These are phyloP conservation scores for Larimichthys crocea DNA, from an alignment of 2,113 vertebrate species.

Conservation along the genomic window DNA sequence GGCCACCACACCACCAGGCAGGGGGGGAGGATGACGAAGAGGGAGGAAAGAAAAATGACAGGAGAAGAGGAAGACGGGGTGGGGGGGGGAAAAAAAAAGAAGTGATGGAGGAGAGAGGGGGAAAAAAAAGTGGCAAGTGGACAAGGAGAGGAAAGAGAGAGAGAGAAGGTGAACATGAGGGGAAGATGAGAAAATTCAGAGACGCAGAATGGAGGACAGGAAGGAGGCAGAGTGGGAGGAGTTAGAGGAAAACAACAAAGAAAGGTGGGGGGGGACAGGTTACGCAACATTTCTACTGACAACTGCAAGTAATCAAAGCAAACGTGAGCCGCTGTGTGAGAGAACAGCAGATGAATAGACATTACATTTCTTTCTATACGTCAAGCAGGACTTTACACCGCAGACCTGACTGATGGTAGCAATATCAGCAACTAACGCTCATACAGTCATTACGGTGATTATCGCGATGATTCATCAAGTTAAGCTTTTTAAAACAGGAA, in stretches of 20 bases:
- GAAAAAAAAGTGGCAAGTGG: neutral
- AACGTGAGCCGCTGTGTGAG: neutral
- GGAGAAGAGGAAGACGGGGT: slow-evolving; percentile 13
- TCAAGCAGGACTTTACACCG: neutral
- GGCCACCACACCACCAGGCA: slow-evolving; percentile 81
- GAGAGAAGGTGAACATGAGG: neutral
- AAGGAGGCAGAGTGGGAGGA: slow-evolving; percentile 61
- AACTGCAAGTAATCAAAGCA: slow-evolving; percentile 40
- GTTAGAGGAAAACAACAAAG: slow-evolving; percentile 76
- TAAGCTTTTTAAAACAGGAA: too few species aligned
- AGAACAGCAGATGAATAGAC: neutral
- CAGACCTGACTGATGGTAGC: too few species aligned
- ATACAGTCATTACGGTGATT: too few species aligned
- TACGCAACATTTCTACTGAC: slow-evolving; percentile 76
- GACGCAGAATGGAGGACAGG: neutral
- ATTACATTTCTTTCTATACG: neutral
- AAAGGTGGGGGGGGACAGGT: slow-evolving; percentile 82
- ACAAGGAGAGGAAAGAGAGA: neutral
- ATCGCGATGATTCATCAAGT: too few species aligned
- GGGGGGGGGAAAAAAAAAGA: neutral
- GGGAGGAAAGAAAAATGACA: slow-evolving; percentile 24
- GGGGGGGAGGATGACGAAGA: slow-evolving; percentile 69
- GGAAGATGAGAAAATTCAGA: slow-evolving; percentile 8
- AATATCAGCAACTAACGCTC: too few species aligned
- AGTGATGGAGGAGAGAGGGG: neutral